Base-by-base conservation (phyloP, 1,140 invertebrate species). In the Manduca sexta region DNA sequence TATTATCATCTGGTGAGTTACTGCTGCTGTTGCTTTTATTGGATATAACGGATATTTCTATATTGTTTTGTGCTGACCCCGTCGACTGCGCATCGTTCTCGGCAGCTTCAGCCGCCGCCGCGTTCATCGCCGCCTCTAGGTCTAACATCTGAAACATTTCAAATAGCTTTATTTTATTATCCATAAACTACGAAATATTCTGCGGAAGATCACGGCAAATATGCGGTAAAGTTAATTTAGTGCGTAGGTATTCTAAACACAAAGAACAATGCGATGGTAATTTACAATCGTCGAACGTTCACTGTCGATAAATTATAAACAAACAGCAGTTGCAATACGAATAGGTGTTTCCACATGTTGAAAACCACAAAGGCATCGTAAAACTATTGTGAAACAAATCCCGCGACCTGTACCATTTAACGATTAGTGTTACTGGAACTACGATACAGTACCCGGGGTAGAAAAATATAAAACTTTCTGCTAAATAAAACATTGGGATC, bases 61-160 rank as follows among this genome's bases (percentile, higher is more conserved):
- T 61, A 21, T 71, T 74, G 14, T 63, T 66, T 30, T 71, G 63
- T 8, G 64, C 60, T 12, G 64, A n/a, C 45, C 71, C 70, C 13
- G 70, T 53, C 17, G 47, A 53, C 2, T 60, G 53, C 6, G 56
- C 59, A 0, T 77, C 65, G 11, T 54, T 62, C 10, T 69, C 66
- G 4, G 56, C 48, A 8, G 52, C 45, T 33, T 71, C 69, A 16
- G 14, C 11, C 11, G 50, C 35, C 5, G 53, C 64, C 2, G 69
- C 65, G 18, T 59, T 64, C n/a, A 73, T 43, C 1, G 74, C 79
- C 17, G 69, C 68, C 48, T 84, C 77, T 13, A 69, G 60, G 26
- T 72, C 74, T 42, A 75, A 42, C 39, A 73, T 49, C 66, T 69
- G 73, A 35, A 74, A 80, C 44, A 30, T 43, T 29, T 43, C 18